Base-by-base conservation (phyloP, 2,113 vertebrate genomes). In the Tenrec ecaudatus region DNA sequence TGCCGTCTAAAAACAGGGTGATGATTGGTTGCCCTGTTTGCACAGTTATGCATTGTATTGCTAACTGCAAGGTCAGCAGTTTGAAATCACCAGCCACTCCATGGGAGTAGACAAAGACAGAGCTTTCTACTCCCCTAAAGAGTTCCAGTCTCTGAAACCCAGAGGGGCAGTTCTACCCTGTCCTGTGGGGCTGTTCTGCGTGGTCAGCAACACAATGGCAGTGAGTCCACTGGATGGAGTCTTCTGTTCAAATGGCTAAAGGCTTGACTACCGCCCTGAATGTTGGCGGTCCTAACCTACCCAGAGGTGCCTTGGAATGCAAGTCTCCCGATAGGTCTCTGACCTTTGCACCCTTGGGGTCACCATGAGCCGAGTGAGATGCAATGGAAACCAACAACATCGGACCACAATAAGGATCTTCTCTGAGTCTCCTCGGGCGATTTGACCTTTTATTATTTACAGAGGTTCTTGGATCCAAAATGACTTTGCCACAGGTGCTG, bases 401-500 rank as follows among this genome's bases (percentile, higher is more conserved):
- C n/a, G 15, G n/a, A 62, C 64, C 3, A 29, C 57, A 81, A 75
- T 47, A 15, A 86, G 8, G 8, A 89, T 3, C 11, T 71, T 69
- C 4, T 82, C 2, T 87, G 11, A 84, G 22, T 82, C 77, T 84
- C 78, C 69, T 6, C 22, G 85, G 82, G 36, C 58, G 53, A 66
- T 73, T 68, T 71, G 36, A 31, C n/a, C 5, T 89, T 95, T 57
- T 84, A 38, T 86, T 81, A 90, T 58, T 87, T 53, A 88, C 47
- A 78, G 16, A 25, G 16, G 7, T 14, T 81, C 53, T 79, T 53
- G 47, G 47, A 47, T 36, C 60, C 79, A 38, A 87, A 86, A 62
- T 53, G 36, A 40, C n/a, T 76, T 53, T 60, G 53, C 36, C 75
- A 78, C 2, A 92, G 66, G n/a, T 57, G 31, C 40, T 58, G 1